Evolutionary conservation across 1,140 invertebrate species (phyloP), one percentile per base, ranked within the genome.

Genomic region (Pollicipes pollicipes): DNA sequence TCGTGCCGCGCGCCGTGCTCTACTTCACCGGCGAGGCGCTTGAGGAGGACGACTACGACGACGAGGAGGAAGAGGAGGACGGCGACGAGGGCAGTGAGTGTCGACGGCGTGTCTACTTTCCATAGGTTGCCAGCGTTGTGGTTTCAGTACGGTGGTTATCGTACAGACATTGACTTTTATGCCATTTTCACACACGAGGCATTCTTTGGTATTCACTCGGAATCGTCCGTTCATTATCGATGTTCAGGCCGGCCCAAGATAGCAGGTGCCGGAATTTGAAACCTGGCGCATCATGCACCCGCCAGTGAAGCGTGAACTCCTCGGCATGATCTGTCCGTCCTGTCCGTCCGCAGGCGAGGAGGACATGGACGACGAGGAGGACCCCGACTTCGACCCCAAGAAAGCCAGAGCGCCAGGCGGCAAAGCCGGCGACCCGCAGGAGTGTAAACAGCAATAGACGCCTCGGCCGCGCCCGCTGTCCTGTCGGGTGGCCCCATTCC

Each of bases 31-130:
- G n/a, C n/a, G n/a, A n/a, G n/a, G n/a, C n/a, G n/a, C n/a, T n/a
- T n/a, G n/a, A n/a, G n/a, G n/a, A n/a, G n/a, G n/a, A n/a, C n/a
- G n/a, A n/a, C n/a, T n/a, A 98, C 66, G 74, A 75, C 72, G 75
- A 64, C 6, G 63, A 64, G 63, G 95, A 98, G 66, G 74, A 75
- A 70, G 75, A 64, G 26, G 63, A 64, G 63, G 63, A 64, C 21
- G 63, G 27, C 6, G 35, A 35, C 6, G 35, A 35, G 35, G 35
- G 35, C 24, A 64, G 63, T 64, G 63, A 64, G 63, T 64, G 24
- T 64, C 6, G 27, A 4, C 27, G 63, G 21, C 24, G 24, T 64
- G 63, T 6, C 24, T n/a, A 10, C 3, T 10, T 4, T 35, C 35
- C 35, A 6, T 17, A 35, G n/a, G n/a, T n/a, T n/a, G n/a, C n/a